phyloP scores from a whole-genome alignment of 1,140 invertebrate species.

The Atta colombica region DNA sequence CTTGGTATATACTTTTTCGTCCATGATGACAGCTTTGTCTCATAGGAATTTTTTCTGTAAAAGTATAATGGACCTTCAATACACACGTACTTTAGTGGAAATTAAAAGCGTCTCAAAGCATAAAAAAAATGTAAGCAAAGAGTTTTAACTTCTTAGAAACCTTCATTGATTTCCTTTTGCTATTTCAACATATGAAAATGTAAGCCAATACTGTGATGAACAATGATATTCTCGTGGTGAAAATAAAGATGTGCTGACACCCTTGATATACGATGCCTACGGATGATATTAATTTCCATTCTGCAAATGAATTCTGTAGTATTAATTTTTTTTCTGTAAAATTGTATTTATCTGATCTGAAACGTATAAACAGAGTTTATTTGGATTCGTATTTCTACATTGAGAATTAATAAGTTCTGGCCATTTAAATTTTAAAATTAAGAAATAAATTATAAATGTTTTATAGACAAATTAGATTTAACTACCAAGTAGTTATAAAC shows the following conservation, averaged over 20 bases:
- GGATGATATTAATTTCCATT: conserved; percentile 90
- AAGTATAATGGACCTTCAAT: not conserved
- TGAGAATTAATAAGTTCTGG: not conserved
- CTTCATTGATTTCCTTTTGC: no score
- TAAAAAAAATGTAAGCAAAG: no score
- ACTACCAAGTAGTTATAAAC: no score
- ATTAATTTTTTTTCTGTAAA: not conserved
- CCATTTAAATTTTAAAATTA: not conserved
- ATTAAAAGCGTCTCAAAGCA: no score
- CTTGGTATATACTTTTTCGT: conserved; percentile 83
- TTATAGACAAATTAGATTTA: no score
- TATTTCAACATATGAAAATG: conserved; percentile 41
- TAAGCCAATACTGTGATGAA: conserved; percentile 93
- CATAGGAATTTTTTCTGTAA: conserved; percentile 30
- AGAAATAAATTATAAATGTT: not conserved
- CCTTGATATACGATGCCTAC: conserved; percentile 89
- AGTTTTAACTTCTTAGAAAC: no score
- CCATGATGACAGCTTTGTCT: conserved; percentile 80
- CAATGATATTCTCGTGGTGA: conserved; percentile 92
- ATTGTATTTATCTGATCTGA: not conserved
- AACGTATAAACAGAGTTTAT: not conserved
- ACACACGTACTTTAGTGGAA: not conserved
- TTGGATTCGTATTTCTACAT: not conserved
- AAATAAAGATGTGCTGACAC: conserved; percentile 90
- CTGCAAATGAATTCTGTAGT: conserved; percentile 78